phyloP scores from a whole-genome alignment of 2,113 vertebrate species.

The Eonycteris spelaea region DNA sequence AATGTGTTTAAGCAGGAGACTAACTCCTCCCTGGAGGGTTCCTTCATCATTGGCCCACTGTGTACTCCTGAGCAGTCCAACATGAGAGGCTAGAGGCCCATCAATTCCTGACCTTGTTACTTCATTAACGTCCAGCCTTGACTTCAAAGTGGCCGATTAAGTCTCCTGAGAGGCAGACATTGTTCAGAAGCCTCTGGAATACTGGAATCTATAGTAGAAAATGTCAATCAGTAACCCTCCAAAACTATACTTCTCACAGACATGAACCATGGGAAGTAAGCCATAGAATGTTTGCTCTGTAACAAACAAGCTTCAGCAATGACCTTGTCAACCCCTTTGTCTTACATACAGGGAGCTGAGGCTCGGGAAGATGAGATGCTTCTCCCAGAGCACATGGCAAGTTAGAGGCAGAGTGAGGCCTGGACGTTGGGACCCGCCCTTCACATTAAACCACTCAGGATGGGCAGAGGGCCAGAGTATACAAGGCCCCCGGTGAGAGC shows the following conservation, averaged over 20 bases:
- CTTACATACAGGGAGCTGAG: not conserved
- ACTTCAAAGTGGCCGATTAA: not conserved
- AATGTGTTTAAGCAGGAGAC: not conserved
- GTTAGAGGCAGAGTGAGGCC: not conserved
- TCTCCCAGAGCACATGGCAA: not conserved
- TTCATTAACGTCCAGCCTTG: not conserved
- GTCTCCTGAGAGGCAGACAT: not conserved
- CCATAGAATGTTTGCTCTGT: not conserved
- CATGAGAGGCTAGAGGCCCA: not conserved
- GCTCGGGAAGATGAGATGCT: not conserved
- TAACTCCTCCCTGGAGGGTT: not conserved
- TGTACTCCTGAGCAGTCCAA: not conserved
- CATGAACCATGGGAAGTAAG: not conserved
- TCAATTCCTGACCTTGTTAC: not conserved
- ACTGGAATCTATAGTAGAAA: not conserved
- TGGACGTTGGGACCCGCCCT: not conserved
- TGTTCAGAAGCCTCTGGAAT: not conserved
- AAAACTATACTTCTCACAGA: not conserved
- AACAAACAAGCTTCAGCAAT: not conserved
- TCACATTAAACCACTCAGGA: not conserved
- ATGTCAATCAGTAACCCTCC: not conserved
- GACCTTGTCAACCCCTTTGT: not conserved
- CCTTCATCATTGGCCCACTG: not conserved
- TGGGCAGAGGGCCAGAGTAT: not conserved
- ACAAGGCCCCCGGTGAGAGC: accelerated